A percentile compares a stretch with the other conserved stretches of the same genome.
Evolutionary conservation across 2,888 invertebrate species (phyloP).

Genomic region (Scaptomyza cyrtandrae): DNA sequence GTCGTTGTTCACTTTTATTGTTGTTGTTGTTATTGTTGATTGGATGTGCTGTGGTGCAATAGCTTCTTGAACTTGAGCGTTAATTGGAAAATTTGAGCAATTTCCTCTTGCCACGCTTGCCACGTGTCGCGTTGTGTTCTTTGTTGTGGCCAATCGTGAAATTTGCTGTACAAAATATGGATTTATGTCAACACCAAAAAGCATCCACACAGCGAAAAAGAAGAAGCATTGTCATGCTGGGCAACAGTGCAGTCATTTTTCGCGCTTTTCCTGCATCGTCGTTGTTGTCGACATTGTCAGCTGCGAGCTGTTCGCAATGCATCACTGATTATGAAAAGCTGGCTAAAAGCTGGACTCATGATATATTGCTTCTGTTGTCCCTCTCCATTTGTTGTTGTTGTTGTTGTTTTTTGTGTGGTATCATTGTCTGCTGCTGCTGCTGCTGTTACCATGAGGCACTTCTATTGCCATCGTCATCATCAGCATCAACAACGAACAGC

Average conservation of each 20-base stretch:
- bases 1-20: constrained; percentile 6
- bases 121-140: constrained; percentile 36
- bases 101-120: constrained; percentile 57
- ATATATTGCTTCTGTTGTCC: constrained; percentile 73
- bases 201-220: constrained; percentile 29
- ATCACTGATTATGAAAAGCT: constrained; percentile 81
- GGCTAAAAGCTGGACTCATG: constrained; percentile 79
- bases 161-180: constrained; percentile 76
- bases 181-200: constrained; percentile 71
- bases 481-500: constrained; percentile 36
- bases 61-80: constrained; percentile 64
- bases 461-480: constrained; percentile 66
- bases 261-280: constrained; percentile 53
- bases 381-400: constrained; percentile 24
- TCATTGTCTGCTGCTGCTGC: constrained; percentile 54
- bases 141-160: constrained; percentile 69
- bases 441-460: constrained; percentile 47
- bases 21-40: constrained; percentile 10
- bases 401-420: constrained; percentile 62
- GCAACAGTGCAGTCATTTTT: constrained; percentile 67
- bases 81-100: constrained; percentile 77
- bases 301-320: constrained; percentile 78
- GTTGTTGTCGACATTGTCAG: constrained; percentile 61
- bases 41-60: constrained; percentile 11
- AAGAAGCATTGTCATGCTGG: constrained; percentile 46